phyloP scores from a whole-genome alignment of 1,140 invertebrate genomes.

The Pseudobourletiella spinata region DNA sequence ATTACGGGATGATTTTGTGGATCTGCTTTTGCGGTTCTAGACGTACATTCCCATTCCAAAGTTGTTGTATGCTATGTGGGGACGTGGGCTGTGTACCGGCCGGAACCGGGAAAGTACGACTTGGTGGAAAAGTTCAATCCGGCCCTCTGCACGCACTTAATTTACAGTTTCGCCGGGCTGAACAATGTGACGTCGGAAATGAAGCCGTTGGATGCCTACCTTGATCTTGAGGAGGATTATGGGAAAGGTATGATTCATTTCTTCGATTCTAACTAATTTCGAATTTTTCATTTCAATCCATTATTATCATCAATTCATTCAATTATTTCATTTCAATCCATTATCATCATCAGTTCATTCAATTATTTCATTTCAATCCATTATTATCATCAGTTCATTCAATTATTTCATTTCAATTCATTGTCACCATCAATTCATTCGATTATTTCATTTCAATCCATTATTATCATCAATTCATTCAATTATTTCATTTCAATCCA shows the following conservation, averaged over 20 bases:
- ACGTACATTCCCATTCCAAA: conserved; percentile 45
- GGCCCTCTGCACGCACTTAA: conserved; percentile 71
- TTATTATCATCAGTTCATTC: no score
- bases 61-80: conserved; percentile 69
- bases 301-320: no score
- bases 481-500: no score
- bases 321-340: no score
- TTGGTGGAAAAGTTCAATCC: conserved; percentile 50
- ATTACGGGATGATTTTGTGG: no score
- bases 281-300: not conserved
- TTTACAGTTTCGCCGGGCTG: conserved; percentile 78
- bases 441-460: no score
- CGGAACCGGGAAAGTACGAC: conserved; percentile 44
- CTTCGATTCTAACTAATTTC: no score
- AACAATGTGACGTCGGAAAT: conserved; percentile 56
- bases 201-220: conserved; percentile 57
- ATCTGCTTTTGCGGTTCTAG: conserved; percentile 23
- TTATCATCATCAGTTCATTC: no score
- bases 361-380: no score
- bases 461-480: no score
- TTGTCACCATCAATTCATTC: no score
- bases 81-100: conserved; percentile 65
- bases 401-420: no score
- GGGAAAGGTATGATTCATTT: conserved; percentile 45
- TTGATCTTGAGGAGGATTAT: conserved; percentile 61